A percentile compares a stretch with the other conserved stretches of the same genome.
Conservation (phyloP, 2,113 vertebrate species). For the Rhinolophus ferrumequinum region DNA sequence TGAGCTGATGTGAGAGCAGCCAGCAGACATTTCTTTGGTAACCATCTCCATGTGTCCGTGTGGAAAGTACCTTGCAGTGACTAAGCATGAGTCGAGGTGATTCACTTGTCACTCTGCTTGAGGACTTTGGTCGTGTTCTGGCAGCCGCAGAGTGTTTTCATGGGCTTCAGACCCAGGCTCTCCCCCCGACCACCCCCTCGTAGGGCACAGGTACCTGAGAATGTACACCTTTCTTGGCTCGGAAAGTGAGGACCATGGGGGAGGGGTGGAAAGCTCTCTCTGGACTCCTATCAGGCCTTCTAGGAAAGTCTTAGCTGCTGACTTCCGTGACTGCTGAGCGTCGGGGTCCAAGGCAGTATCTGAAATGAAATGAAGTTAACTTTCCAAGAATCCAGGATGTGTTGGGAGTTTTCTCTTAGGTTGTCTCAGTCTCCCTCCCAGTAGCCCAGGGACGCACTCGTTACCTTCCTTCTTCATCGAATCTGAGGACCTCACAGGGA, state of each 20-base stretch:
- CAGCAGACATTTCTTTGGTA: constrained; percentile 83
- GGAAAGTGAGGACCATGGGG: not conserved
- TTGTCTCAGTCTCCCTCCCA: not conserved
- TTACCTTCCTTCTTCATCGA: not conserved
- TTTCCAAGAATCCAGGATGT: not conserved
- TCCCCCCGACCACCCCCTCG: too few species aligned
- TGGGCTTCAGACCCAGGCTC: not conserved
- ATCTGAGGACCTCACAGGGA: not conserved
- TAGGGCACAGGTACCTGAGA: not conserved
- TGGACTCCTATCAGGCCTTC: not conserved
- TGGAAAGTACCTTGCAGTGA: constrained; percentile 87
- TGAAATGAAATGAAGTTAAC: not conserved
- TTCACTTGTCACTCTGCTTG: constrained; percentile 83
- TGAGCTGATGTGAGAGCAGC: constrained; percentile 81
- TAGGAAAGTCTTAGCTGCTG: not conserved
- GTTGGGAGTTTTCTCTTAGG: not conserved
- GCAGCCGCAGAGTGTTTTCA: not conserved
- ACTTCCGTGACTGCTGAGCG: not conserved
- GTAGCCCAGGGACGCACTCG: too few species aligned
- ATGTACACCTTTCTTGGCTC: not conserved
- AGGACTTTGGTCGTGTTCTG: constrained; percentile 72
- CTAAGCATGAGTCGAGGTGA: constrained; percentile 85
- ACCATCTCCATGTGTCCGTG: constrained; percentile 83
- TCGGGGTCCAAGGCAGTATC: not conserved
- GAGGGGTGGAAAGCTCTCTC: not conserved